phyloP scores from a whole-genome alignment of 2,888 invertebrate species.

The Lepidochrysops patricia region DNA sequence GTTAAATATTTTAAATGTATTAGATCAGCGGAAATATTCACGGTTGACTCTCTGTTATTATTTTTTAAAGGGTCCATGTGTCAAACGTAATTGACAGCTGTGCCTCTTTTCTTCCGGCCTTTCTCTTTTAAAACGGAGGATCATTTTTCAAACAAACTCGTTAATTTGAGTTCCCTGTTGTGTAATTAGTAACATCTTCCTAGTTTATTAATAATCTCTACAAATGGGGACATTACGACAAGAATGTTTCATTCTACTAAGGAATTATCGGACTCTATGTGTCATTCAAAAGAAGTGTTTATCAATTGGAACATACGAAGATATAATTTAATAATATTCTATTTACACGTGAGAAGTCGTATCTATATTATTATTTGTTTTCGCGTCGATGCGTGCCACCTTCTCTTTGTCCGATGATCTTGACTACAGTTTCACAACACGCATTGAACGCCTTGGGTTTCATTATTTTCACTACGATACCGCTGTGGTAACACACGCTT shows the following conservation, averaged over 20 bases:
- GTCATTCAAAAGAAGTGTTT: not conserved
- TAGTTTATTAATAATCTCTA: not conserved
- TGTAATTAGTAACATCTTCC: not conserved
- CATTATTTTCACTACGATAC: conserved; percentile 14
- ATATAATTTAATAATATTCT: not conserved
- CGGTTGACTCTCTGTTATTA: not conserved
- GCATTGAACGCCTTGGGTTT: conserved; percentile 19
- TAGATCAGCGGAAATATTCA: not conserved
- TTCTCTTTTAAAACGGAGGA: not conserved
- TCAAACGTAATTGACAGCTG: not conserved
- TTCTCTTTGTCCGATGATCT: conserved; percentile 23
- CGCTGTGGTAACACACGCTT: not conserved
- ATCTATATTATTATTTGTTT: conserved; percentile 21
- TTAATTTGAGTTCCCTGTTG: conserved; percentile 2
- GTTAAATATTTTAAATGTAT: not conserved
- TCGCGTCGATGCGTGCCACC: conserved; percentile 24
- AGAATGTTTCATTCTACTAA: not conserved
- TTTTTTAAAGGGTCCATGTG: not conserved
- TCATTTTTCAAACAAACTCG: conserved; percentile 1
- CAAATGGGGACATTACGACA: not conserved
- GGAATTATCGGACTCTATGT: no score
- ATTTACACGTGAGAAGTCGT: conserved; percentile 20
- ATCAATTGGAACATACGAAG: not conserved
- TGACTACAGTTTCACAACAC: conserved; percentile 23
- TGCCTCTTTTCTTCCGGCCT: conserved; percentile 3